A percentile compares a stretch with the other conserved stretches of the same genome.
These are phyloP conservation scores for Troglohyphantes excavatus DNA, from an alignment of 2,888 invertebrate species.

Conservation along the genomic window DNA sequence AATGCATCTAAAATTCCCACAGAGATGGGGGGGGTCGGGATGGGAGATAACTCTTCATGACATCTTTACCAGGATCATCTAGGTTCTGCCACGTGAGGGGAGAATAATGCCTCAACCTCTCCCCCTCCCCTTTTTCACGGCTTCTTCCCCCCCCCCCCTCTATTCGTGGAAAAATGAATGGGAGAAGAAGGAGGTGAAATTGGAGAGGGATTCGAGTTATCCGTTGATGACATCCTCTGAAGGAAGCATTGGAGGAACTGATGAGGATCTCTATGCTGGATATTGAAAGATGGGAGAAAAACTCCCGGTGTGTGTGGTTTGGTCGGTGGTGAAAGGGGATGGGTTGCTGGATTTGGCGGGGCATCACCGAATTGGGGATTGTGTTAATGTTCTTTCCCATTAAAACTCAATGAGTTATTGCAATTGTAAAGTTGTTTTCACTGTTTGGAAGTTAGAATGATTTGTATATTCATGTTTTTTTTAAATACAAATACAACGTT, in stretches of 20 bases:
- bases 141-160: background rate
- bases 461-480: no score
- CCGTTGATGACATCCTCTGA: constrained; percentile 70
- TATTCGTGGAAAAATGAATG: background rate
- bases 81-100: background rate
- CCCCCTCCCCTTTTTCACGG: no score
- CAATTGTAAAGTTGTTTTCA: no score
- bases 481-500: no score
- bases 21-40: no score
- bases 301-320: background rate
- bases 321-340: background rate
- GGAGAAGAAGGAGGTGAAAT: background rate
- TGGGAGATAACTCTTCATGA: constrained; percentile 71
- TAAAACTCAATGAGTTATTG: no score
- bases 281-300: constrained; percentile 41
- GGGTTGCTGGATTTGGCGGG: no score
- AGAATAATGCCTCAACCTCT: background rate
- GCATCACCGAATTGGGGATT: no score
- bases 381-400: no score
- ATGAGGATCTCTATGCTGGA: constrained; percentile 28
- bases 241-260: background rate
- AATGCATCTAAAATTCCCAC: no score
- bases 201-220: constrained; percentile 57
- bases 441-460: no score
- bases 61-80: constrained; percentile 69